Evolutionary conservation across 23 tunicate genomes (phyloP), one percentile per base, ranked within the genome.

Genomic region (Halocynthia roretzi): DNA sequence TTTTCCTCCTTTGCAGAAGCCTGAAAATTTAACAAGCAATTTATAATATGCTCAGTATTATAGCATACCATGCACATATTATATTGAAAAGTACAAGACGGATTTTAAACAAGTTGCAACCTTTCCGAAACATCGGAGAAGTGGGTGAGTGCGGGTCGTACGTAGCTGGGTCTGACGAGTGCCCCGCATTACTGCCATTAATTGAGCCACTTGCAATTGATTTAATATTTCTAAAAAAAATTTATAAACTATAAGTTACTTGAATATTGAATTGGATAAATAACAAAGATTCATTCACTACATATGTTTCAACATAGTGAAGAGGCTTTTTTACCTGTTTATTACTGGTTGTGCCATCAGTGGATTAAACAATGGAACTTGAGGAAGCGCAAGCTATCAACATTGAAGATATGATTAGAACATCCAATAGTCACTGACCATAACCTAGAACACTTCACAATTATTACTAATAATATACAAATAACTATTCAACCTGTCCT

Each of bases 1-100:
- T 70, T 84, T 89, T 9, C 96, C 96, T 23, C 81, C 76, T 80
- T 89, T 89, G 69, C 96, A 89, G 49, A 72, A 80, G 12, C 96
- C 96, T 89, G 60, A 50, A 84, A 58, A 58, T 58, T n/a, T 58
- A 58, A 58, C 15, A 58, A 2, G 5, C 63, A 15, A 15, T 14
- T 58, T 0, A 58, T 14, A 58, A 58, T n/a, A 58, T 14, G n/a
- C 17, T 58, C 63, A 58, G n/a, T 58, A 58, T 58, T 14, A 58
- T 58, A n/a, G 15, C 63, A 58, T 14, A 14, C 63, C 15, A 14
- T n/a, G n/a, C 63, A 58, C n/a, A 58, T 58, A 58, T 58, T 58
- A 14, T n/a, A 58, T 58, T n/a, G 17, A 58, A 58, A 58, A 14
- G 2, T 4, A 14, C 17, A n/a, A 15, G 17, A n/a, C 2, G 63